phyloP scores from a whole-genome alignment of 2,888 invertebrate species.

The Cataglyphis altisquamis region DNA sequence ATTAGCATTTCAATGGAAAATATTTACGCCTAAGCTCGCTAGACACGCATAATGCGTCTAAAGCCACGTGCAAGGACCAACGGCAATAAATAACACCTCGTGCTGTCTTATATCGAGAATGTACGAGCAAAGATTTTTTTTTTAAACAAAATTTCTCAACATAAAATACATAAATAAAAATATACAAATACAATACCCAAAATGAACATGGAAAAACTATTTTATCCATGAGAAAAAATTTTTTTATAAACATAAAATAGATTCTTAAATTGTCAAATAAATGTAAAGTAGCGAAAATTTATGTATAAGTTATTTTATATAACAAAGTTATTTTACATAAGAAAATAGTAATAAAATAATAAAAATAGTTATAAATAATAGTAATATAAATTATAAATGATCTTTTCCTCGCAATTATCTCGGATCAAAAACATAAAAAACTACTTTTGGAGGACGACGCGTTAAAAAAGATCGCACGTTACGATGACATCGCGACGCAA shows the following conservation, averaged over 20 bases:
- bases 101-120: conserved; percentile 5
- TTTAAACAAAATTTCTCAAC: not conserved
- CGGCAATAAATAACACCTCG: conserved; percentile 61
- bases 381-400: not conserved
- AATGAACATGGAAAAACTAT: not conserved
- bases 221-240: not conserved
- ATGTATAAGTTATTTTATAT: not conserved
- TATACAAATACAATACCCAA: not conserved
- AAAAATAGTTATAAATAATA: not conserved
- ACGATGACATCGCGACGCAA: conserved; percentile 15
- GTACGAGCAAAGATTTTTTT: not conserved
- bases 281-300: not conserved
- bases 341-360: not conserved
- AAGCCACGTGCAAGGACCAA: conserved; percentile 34
- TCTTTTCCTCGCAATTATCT: not conserved
- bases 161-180: conserved; percentile 3
- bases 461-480: conserved; percentile 21
- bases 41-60: conserved; percentile 36
- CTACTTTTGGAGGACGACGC: not conserved
- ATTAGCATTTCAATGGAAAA: conserved; percentile 71
- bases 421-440: not conserved
- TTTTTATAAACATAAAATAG: not conserved
- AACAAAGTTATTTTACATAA: not conserved
- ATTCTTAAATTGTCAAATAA: not conserved
- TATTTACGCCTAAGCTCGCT: conserved; percentile 41